Percentiles rank a stretch among this genome's conserved stretches.
Evolutionary conservation across 2,888 invertebrate species (phyloP).

Genomic region (Limnephilus marmoratus): DNA sequence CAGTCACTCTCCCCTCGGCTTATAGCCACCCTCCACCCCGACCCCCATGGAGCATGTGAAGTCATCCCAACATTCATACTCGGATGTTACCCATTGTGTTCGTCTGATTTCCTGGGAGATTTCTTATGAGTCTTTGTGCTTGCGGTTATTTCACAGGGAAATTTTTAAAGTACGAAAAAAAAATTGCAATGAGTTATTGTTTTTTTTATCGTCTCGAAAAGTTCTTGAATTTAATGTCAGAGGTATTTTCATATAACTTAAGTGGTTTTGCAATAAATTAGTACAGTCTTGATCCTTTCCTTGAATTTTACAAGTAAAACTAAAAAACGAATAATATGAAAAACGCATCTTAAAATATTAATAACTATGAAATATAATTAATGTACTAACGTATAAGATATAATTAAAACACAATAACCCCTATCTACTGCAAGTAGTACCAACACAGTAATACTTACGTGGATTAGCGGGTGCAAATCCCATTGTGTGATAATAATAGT

Average conservation of each 20-base stretch:
- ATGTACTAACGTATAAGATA: too few species aligned
- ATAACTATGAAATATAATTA: too few species aligned
- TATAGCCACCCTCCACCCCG: neutral
- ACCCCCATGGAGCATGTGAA: constrained; percentile 16
- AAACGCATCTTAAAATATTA: too few species aligned
- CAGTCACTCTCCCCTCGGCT: constrained; percentile 35
- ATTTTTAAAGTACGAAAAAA: neutral
- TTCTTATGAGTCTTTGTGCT: neutral
- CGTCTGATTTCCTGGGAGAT: constrained; percentile 23
- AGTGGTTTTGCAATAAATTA: too few species aligned
- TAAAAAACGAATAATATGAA: too few species aligned
- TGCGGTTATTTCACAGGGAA: neutral
- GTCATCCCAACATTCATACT: constrained; percentile 8
- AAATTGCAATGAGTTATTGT: neutral
- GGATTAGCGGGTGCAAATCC: too few species aligned
- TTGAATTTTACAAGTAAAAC: too few species aligned
- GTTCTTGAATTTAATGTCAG: neutral
- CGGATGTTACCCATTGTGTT: neutral
- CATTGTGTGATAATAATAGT: too few species aligned
- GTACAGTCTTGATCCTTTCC: too few species aligned
- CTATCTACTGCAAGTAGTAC: too few species aligned
- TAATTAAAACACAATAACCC: too few species aligned
- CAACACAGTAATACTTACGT: too few species aligned
- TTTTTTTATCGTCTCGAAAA: neutral
- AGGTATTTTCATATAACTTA: neutral